Conservation (phyloP, 2,797 vertebrate species). For the Phrynocephalus forsythii region DNA sequence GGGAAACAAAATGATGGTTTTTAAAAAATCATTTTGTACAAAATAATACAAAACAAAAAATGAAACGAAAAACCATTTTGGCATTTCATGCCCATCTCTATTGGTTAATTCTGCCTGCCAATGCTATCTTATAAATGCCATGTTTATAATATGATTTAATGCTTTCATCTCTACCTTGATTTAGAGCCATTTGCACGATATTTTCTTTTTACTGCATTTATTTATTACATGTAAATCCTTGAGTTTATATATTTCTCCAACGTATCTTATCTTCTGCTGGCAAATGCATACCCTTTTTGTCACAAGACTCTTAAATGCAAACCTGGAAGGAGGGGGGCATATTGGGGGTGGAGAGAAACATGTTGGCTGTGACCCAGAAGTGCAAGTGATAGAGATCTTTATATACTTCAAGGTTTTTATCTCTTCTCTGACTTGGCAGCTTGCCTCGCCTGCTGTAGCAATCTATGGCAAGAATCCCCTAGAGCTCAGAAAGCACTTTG, state of each 20-base stretch:
- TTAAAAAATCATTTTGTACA: too few relatives aligned
- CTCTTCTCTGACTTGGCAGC: slow-evolving; percentile 25
- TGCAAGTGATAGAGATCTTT: slow-evolving; percentile 19
- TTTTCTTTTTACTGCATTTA: background rate
- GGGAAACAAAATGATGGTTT: too few relatives aligned
- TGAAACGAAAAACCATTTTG: too few relatives aligned
- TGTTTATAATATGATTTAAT: background rate
- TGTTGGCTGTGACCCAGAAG: slow-evolving; percentile 2
- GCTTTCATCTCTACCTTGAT: slow-evolving; percentile 2
- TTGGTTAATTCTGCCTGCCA: background rate
- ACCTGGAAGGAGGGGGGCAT: background rate
- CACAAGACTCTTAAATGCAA: background rate
- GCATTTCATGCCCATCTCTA: too few relatives aligned
- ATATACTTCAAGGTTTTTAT: slow-evolving; percentile 18
- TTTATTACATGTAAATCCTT: background rate
- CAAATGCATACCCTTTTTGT: background rate
- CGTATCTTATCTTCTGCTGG: background rate
- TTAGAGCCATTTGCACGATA: background rate
- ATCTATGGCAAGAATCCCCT: background rate
- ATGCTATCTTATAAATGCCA: background rate
- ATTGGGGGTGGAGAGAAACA: background rate
- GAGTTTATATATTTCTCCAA: background rate
- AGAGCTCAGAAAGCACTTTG: background rate
- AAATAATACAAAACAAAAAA: too few relatives aligned
- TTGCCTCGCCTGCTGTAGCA: background rate